A percentile compares a stretch with the other conserved stretches of the same genome.
phyloP scores from a whole-genome alignment of 2,797 vertebrate genomes.

The Intellagama lesueurii region DNA sequence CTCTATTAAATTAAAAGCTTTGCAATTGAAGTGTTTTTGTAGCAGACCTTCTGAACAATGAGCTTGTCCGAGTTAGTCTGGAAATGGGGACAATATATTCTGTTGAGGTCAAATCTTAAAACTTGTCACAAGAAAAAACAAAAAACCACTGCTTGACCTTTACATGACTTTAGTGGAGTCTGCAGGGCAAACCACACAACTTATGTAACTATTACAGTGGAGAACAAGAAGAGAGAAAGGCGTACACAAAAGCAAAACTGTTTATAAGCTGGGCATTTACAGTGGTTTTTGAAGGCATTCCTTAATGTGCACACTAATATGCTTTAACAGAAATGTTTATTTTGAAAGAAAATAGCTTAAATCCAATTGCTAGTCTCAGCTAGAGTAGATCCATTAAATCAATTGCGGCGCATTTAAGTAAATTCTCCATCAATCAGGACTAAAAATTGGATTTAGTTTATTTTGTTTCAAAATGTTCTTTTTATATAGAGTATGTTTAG shows the following conservation, averaged over 20 bases:
- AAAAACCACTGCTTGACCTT: slow-evolving; percentile 45
- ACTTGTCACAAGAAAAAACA: slow-evolving; percentile 1
- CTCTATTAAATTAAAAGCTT: slow-evolving; percentile 31
- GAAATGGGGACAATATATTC: slow-evolving; percentile 45
- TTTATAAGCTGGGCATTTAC: neutral
- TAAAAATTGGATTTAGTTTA: too few species aligned
- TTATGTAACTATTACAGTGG: slow-evolving; percentile 69
- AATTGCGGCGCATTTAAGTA: too few species aligned
- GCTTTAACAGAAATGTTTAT: neutral
- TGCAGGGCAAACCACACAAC: slow-evolving; percentile 63
- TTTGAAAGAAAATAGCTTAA: neutral
- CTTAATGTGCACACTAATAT: neutral
- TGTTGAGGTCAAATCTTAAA: slow-evolving; percentile 51
- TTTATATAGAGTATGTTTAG: neutral
- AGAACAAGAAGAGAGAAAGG: slow-evolving; percentile 54
- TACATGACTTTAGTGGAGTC: slow-evolving; percentile 62
- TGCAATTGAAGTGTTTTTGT: slow-evolving; percentile 23
- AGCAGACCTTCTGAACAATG: slow-evolving; percentile 45
- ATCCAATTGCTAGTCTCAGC: too few species aligned
- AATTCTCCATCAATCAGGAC: too few species aligned
- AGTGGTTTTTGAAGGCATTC: neutral
- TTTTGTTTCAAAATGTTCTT: neutral
- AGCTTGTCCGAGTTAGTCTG: slow-evolving; percentile 38
- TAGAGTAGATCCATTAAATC: too few species aligned
- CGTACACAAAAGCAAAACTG: slow-evolving; percentile 39